Base-by-base conservation (phyloP, 2,888 invertebrate species). In the Lasioglossum pauxillum region DNA sequence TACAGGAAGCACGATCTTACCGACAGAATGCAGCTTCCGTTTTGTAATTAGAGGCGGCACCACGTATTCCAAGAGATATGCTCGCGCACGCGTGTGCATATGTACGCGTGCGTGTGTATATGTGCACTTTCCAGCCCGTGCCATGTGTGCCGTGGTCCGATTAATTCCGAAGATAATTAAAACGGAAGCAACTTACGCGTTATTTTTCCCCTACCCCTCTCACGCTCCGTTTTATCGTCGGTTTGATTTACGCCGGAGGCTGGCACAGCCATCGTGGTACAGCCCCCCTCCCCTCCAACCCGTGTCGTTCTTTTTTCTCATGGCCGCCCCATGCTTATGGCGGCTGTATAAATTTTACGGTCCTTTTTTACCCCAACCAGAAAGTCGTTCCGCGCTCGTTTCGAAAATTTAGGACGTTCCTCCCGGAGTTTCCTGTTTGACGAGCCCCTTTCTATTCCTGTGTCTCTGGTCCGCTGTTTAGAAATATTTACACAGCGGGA, bases 1-100 rank as follows among this genome's bases (percentile, higher is more conserved):
- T 89, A 84, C 88, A 82, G 84, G 87, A 90, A 82, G 83, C 89
- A 89, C 90, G 84, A 88, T 90, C 90, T 90, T 88, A 84, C 88
- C 75, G 80, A 89, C 78, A 83, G 83, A 77, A 86, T 78, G 80
- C 83, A 84, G 82, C 78, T 90, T 86, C 83, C 88, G 86, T 88
- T 90, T 89, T 84, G 84, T 90, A 90, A 90, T 90, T 90, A 90
- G 86, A 83, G 78, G 82, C 38, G 46, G 83, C 78, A 80, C 76
- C 72, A 72, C 74, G 81, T 85, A 84, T 78, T 49, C 74, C 84
- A 49, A 35, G 72, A 71, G 84, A 72, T 75, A 80, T 67, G 77
- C 60, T 80, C 49, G 84, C 85, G 84, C 82, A 82, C 85, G 85
- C 38, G 53, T 80, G 16, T n/a, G 7, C 64, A 2, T 14, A n/a